Evolutionary conservation across 1,140 invertebrate species (phyloP).

Genomic region (Diachasmimorpha longicaudata): DNA sequence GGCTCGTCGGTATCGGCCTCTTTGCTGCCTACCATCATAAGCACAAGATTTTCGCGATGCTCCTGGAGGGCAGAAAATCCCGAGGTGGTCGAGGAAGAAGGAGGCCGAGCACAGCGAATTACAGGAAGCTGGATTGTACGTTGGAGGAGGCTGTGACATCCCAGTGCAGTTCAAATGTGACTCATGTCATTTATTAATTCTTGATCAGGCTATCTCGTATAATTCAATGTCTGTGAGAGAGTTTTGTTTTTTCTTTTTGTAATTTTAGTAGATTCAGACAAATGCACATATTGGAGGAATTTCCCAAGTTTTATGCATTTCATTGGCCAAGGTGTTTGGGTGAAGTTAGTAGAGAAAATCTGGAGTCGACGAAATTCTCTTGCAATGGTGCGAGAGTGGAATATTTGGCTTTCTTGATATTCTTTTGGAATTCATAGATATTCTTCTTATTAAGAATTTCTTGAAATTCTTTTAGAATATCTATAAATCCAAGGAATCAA

Average conservation of each 20-base stretch:
- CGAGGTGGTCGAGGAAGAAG: constrained; percentile 58
- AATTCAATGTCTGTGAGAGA: neutral
- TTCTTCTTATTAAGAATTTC: too few species aligned
- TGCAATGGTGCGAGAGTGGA: too few species aligned
- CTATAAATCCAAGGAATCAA: neutral
- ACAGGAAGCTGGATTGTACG: constrained; percentile 69
- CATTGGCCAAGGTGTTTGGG: too few species aligned
- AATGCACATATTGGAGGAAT: too few species aligned
- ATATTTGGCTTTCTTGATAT: too few species aligned
- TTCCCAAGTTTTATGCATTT: too few species aligned
- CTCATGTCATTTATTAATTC: constrained; percentile 61
- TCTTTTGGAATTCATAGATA: too few species aligned
- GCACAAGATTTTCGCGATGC: constrained; percentile 70
- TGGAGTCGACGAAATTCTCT: too few species aligned
- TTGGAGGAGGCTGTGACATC: constrained; percentile 70
- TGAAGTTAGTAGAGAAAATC: too few species aligned
- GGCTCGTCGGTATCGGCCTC: constrained; percentile 65
- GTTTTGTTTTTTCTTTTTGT: neutral
- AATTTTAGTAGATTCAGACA: too few species aligned
- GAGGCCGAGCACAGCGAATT: constrained; percentile 66
- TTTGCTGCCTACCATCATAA: constrained; percentile 74
- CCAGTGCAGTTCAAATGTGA: constrained; percentile 59
- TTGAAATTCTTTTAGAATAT: too few species aligned
- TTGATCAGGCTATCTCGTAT: neutral
- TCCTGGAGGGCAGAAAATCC: constrained; percentile 66